phyloP scores from a whole-genome alignment of 2,888 invertebrate genomes.

The Xestobium rufovillosum region DNA sequence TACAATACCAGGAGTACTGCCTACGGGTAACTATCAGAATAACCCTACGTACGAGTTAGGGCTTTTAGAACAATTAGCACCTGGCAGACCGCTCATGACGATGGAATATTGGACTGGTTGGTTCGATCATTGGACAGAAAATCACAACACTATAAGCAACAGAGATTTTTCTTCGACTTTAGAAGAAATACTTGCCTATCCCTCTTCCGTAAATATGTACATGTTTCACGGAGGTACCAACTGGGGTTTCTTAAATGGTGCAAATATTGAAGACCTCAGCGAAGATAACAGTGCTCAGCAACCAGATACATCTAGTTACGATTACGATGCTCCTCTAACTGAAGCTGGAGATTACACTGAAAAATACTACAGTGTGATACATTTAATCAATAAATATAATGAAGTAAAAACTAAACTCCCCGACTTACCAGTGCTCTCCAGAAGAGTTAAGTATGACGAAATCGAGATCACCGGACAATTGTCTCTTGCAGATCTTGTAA shows the following conservation, averaged over 20 bases:
- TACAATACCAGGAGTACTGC: too few species aligned
- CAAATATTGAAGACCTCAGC: slow-evolving; percentile 25
- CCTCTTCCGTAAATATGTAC: too few species aligned
- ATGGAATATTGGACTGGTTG: slow-evolving; percentile 55
- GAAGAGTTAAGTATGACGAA: slow-evolving; percentile 77
- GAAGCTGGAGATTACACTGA: slow-evolving; percentile 85
- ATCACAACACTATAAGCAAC: slow-evolving; percentile 24
- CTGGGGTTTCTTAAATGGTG: slow-evolving; percentile 55
- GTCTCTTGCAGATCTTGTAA: slow-evolving; percentile 33
- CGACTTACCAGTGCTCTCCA: slow-evolving; percentile 61
- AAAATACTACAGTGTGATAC: slow-evolving; percentile 56
- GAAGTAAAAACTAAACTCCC: too few species aligned
- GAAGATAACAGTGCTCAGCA: too few species aligned
- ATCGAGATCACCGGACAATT: too few species aligned
- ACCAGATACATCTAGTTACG: slow-evolving; percentile 50
- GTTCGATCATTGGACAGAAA: slow-evolving; percentile 50
- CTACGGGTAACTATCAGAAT: slow-evolving; percentile 47
- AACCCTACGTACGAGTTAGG: slow-evolving; percentile 37
- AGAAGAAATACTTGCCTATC: too few species aligned
- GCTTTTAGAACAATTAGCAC: slow-evolving; percentile 39
- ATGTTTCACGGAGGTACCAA: slow-evolving; percentile 92
- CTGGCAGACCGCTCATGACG: slow-evolving; percentile 46
- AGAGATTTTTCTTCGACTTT: slow-evolving; percentile 36
- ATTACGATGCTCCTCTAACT: slow-evolving; percentile 83
- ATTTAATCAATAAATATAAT: slow-evolving; percentile 42